phyloP scores from a whole-genome alignment of 2,113 vertebrate genomes.

The Thamnophis sirtalis region DNA sequence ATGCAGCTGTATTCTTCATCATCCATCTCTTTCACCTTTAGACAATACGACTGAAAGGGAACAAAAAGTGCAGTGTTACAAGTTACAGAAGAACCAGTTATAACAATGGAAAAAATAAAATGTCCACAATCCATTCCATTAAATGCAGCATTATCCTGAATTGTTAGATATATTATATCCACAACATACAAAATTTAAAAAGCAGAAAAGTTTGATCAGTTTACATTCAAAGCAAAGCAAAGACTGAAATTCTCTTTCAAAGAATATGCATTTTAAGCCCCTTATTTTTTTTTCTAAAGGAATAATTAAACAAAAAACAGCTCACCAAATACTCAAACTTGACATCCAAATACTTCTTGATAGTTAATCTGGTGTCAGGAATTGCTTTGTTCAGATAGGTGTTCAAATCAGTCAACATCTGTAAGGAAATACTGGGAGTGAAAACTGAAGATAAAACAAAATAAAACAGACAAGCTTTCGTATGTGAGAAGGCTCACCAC shows the following conservation, averaged over 20 bases:
- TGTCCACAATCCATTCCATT: not conserved
- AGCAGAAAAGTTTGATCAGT: not conserved
- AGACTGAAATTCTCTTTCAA: not conserved
- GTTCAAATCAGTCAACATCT: conserved; percentile 98
- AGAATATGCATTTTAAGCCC: not conserved
- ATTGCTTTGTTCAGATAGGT: conserved; percentile 96
- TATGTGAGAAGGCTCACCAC: not conserved
- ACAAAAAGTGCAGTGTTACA: conserved; percentile 25
- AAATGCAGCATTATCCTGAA: not conserved
- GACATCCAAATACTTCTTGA: conserved; percentile 96
- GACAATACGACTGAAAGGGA: conserved; percentile 86
- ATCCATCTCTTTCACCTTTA: conserved; percentile 99
- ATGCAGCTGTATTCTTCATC: conserved; percentile 98
- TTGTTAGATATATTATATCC: not conserved
- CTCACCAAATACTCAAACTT: conserved; percentile 98
- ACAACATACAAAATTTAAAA: not conserved
- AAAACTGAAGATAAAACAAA: conserved; percentile 4
- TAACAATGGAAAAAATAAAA: not conserved
- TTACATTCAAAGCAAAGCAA: not conserved
- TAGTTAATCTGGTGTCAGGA: conserved; percentile 95
- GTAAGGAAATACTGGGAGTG: conserved; percentile 25
- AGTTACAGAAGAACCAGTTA: not conserved
- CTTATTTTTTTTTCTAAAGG: not conserved
- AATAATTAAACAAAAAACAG: not conserved
- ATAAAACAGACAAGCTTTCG: not conserved